Evolutionary conservation across 2,888 invertebrate species (phyloP), one percentile per base, ranked within the genome.

Genomic region (Cecidostiba fungosa): DNA sequence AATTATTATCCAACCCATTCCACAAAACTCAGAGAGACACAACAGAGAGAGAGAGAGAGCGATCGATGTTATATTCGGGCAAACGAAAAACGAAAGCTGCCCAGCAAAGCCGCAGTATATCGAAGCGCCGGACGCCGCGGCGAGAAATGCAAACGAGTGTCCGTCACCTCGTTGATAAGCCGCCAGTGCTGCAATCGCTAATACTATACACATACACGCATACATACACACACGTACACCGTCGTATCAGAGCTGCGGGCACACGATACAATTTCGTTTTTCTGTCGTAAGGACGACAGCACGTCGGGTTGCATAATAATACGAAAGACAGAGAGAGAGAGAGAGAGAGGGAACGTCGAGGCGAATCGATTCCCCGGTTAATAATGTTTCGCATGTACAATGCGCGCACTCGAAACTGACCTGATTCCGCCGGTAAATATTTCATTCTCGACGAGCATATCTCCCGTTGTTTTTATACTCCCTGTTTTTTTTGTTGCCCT

Each of bases 401-500:
- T 26, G 66, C 66, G 59, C 59, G 23, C 66, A 66, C 29, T 66
- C 66, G 29, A 29, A 66, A 66, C 66, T 66, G 29, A 66, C 66
- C 66, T 66, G 66, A 66, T 66, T 66, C 29, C 66, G 16, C 66
- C 29, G 23, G 66, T 66, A 66, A 66, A 66, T 66, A 66, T 66
- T 66, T 66, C 66, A 66, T 66, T 66, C n/a, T n/a, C 26, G 14
- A 59, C n/a, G 54, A 59, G 8, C 54, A 59, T n/a, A n/a, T 59
- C 54, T 59, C 23, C n/a, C 23, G 19, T n/a, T 59, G n/a, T n/a
- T n/a, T 59, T 59, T 23, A 5, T 2, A 3, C 1, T 59, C 54
- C 19, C 6, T 54, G 4, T 50, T 16, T 16, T n/a, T 16, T 4
- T 16, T 1, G 16, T 1, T n/a, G 19, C 36, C 36, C 36, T 32